A percentile compares a stretch with the other conserved stretches of the same genome.
Conservation (phyloP, 2,888 invertebrate genomes). For the Tipula lateralis region DNA sequence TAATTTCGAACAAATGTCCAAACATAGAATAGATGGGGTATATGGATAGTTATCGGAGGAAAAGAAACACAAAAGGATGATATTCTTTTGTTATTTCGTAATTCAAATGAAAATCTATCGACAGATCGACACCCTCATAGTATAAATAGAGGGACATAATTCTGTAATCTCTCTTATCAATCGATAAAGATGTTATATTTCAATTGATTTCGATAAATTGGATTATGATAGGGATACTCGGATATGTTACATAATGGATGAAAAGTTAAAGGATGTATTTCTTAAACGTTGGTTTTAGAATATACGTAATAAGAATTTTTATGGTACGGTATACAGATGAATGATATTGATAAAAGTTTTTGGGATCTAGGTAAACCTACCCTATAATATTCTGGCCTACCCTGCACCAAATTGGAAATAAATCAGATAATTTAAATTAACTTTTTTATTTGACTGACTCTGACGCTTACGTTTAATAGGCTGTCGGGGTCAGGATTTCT, state of each 20-base stretch:
- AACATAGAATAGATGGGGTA: background rate
- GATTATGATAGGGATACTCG: background rate
- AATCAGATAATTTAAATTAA: too few relatives aligned
- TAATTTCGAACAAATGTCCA: slow-evolving; percentile 15
- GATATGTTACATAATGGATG: background rate
- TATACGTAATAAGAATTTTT: too few relatives aligned
- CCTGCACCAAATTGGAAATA: too few relatives aligned
- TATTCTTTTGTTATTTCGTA: background rate
- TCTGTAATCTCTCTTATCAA: background rate
- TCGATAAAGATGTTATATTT: background rate
- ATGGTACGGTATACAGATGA: too few relatives aligned
- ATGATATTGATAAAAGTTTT: too few relatives aligned
- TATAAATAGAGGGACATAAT: background rate
- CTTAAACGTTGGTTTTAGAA: too few relatives aligned
- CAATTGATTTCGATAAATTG: background rate
- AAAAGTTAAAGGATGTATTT: background rate
- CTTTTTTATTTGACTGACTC: too few relatives aligned
- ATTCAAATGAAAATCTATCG: background rate
- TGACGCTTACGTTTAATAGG: too few relatives aligned
- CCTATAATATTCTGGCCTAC: too few relatives aligned
- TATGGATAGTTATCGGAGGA: background rate
- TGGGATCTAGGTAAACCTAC: too few relatives aligned
- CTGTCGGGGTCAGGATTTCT: too few relatives aligned
- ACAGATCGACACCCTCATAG: slow-evolving; percentile 6
- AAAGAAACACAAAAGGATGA: background rate